These are phyloP conservation scores for Zosterops borbonicus DNA, from an alignment of 2,113 vertebrate genomes.

Conservation along the genomic window DNA sequence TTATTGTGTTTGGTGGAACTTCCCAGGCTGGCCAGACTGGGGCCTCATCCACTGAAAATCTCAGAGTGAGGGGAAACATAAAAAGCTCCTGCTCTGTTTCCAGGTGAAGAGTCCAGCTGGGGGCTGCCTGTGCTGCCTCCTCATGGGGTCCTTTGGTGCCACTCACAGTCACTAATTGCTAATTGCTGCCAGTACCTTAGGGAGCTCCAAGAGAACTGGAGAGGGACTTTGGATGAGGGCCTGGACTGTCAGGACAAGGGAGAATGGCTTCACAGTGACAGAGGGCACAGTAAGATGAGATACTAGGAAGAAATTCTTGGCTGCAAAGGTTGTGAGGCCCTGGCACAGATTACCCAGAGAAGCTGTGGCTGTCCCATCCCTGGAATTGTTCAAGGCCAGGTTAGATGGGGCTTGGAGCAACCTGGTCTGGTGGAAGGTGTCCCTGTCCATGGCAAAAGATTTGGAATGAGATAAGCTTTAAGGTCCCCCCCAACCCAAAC, in stretches of 20 bases:
- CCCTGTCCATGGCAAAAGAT: neutral
- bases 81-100: neutral
- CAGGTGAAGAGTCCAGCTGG: accelerated
- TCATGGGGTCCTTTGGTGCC: neutral
- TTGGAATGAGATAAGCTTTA: neutral
- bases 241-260: neutral
- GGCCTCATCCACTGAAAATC: neutral
- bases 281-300: neutral
- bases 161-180: neutral
- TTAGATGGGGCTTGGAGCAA: neutral
- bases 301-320: neutral
- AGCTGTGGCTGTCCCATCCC: neutral
- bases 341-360: neutral
- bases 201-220: neutral
- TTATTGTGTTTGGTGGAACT: neutral
- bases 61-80: neutral
- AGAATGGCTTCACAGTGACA: neutral
- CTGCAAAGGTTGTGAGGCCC: neutral
- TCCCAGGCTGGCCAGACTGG: accelerated
- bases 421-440: neutral
- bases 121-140: neutral
- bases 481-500: neutral
- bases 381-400: neutral
- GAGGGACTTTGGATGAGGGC: neutral
- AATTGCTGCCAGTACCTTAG: neutral